phyloP scores from a whole-genome alignment of 2,797 vertebrate species.

The Cossypha heuglini region DNA sequence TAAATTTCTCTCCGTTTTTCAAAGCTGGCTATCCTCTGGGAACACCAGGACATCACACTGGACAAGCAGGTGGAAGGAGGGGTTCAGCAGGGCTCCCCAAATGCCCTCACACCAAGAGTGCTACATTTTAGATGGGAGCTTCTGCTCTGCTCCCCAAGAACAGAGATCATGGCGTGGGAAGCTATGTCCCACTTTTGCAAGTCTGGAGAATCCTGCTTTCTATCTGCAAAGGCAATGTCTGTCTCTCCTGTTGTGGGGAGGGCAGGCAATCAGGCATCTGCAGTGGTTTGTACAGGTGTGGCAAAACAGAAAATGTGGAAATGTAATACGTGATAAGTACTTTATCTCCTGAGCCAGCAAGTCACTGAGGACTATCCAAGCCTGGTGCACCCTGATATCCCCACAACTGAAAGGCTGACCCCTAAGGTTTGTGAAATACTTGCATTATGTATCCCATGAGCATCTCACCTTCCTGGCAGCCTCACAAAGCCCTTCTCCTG shows the following conservation, averaged over 20 bases:
- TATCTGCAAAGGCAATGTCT: neutral
- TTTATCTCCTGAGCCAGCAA: neutral
- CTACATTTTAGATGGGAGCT: neutral
- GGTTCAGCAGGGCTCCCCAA: neutral
- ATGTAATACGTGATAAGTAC: accelerated
- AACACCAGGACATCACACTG: neutral
- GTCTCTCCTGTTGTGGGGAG: neutral
- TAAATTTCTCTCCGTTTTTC: neutral
- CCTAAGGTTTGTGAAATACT: neutral
- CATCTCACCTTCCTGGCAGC: neutral
- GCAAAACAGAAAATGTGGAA: neutral
- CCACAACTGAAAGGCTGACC: neutral
- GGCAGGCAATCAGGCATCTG: neutral
- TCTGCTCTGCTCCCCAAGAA: neutral
- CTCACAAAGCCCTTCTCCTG: neutral
- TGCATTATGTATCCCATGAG: accelerated
- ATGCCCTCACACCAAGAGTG: neutral
- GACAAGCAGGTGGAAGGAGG: neutral
- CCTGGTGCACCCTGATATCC: neutral
- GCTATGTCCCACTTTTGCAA: neutral
- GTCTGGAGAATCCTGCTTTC: neutral
- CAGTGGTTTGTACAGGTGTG: neutral
- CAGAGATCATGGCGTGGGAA: accelerated
- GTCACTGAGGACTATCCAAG: neutral
- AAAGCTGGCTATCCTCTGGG: neutral